Percentiles rank a stretch among this genome's conserved stretches.
phyloP scores from a whole-genome alignment of 2,888 invertebrate species.

The Sinopyrophorus schimmeli region DNA sequence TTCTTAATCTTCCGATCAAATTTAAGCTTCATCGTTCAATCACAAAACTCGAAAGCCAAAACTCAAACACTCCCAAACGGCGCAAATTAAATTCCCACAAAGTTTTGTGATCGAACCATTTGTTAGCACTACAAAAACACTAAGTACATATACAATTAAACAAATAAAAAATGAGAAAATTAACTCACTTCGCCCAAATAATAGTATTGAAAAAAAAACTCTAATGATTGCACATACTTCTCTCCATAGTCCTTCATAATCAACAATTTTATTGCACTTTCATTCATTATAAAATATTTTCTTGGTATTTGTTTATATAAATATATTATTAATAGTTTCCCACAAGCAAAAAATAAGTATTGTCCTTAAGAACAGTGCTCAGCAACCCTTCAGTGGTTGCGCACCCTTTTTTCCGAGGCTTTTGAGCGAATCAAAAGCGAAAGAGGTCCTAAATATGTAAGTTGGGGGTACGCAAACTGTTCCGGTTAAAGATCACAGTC shows the following conservation, averaged over 20 bases:
- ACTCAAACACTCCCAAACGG: neutral
- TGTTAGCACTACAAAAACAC: constrained; percentile 6
- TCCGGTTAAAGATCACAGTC: no score
- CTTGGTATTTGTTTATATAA: neutral
- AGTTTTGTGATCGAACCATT: constrained; percentile 15
- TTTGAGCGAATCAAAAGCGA: no score
- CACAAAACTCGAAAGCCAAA: constrained; percentile 17
- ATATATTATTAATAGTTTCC: no score
- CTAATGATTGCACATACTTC: constrained; percentile 22
- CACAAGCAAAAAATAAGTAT: no score
- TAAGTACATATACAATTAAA: constrained; percentile 19
- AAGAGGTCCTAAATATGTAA: no score
- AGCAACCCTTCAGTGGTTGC: no score
- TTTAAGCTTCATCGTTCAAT: constrained; percentile 4
- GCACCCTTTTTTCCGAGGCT: no score
- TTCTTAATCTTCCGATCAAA: constrained; percentile 8
- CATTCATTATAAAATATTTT: constrained; percentile 9
- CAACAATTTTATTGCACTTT: constrained; percentile 29
- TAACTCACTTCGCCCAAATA: constrained; percentile 11
- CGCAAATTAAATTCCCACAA: neutral
- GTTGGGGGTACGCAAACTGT: no score
- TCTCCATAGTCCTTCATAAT: constrained; percentile 7
- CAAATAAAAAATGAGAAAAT: constrained; percentile 11
- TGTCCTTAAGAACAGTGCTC: no score
- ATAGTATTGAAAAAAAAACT: neutral